phyloP scores from a whole-genome alignment of 2,797 vertebrate genomes.

The Lerista edwardsae region DNA sequence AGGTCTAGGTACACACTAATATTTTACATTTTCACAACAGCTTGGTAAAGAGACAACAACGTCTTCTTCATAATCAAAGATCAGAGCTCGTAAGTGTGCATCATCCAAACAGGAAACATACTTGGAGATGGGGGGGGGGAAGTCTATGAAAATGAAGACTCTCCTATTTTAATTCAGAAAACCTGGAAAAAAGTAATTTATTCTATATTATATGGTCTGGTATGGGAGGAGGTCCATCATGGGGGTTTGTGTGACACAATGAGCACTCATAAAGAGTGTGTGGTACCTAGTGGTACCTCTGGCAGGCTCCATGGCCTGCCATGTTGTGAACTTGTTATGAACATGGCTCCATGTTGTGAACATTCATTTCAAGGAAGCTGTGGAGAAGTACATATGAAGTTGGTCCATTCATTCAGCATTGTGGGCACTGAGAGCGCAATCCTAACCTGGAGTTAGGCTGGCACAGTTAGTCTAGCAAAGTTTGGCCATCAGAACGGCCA shows the following conservation, averaged over 20 bases:
- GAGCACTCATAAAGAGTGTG: no score
- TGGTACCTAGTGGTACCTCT: no score
- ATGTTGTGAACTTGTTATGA: no score
- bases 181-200: not conserved
- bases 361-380: not conserved
- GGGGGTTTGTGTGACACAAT: no score
- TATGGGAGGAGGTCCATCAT: no score
- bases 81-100: not conserved
- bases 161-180: not conserved
- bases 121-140: not conserved
- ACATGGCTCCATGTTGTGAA: no score
- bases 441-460: no score
- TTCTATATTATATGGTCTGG: no score
- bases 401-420: not conserved
- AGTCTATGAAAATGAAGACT: not conserved
- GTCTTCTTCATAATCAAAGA: not conserved
- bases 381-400: not conserved
- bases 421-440: no score
- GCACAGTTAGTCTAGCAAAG: no score
- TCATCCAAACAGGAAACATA: not conserved
- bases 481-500: no score
- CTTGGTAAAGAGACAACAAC: constrained; percentile 2
- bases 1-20: not conserved
- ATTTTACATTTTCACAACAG: not conserved
- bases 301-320: no score